Percentiles rank a stretch among this genome's conserved stretches.
These are phyloP conservation scores for Trichonephila clavata DNA, from an alignment of 1,140 invertebrate species.

Conservation along the genomic window DNA sequence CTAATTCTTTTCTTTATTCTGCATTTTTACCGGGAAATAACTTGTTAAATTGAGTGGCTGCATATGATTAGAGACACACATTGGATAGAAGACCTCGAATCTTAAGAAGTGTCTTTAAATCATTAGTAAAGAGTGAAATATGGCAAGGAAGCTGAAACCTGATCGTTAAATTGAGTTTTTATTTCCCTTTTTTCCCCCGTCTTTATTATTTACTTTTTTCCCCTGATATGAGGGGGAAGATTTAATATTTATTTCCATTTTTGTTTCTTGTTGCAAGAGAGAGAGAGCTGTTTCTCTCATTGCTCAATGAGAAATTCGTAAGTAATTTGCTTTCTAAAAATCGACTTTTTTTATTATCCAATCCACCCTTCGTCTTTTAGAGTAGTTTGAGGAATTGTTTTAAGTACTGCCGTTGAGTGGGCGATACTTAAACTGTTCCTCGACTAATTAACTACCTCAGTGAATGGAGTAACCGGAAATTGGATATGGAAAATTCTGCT, in stretches of 20 bases:
- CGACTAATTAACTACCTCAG: constrained; percentile 21
- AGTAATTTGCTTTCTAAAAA: constrained; percentile 40
- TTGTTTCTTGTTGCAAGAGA: constrained; percentile 25
- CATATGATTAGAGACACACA: constrained; percentile 72
- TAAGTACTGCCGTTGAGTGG: background rate
- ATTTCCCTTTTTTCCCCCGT: background rate
- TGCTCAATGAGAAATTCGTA: constrained; percentile 45
- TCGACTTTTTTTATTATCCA: background rate
- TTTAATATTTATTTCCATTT: constrained; percentile 36
- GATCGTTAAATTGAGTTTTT: constrained; percentile 71
- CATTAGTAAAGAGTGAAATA: constrained; percentile 74
- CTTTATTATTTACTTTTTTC: constrained; percentile 3
- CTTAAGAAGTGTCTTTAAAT: constrained; percentile 72
- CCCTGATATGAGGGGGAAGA: background rate
- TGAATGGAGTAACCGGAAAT: constrained; percentile 68
- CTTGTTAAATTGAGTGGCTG: constrained; percentile 75
- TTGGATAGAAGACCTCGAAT: background rate
- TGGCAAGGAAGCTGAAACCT: constrained; percentile 59
- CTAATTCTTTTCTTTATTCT: constrained; percentile 74
- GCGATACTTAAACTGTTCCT: constrained; percentile 11
- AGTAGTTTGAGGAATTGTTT: constrained; percentile 4
- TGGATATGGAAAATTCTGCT: constrained; percentile 64
- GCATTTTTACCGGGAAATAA: constrained; percentile 71
- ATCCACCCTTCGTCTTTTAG: background rate
- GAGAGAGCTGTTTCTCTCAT: background rate